Percentiles rank a stretch among this genome's conserved stretches.
These are phyloP conservation scores for Scaptomyza graminum DNA, from an alignment of 1,140 invertebrate genomes.

Conservation along the genomic window DNA sequence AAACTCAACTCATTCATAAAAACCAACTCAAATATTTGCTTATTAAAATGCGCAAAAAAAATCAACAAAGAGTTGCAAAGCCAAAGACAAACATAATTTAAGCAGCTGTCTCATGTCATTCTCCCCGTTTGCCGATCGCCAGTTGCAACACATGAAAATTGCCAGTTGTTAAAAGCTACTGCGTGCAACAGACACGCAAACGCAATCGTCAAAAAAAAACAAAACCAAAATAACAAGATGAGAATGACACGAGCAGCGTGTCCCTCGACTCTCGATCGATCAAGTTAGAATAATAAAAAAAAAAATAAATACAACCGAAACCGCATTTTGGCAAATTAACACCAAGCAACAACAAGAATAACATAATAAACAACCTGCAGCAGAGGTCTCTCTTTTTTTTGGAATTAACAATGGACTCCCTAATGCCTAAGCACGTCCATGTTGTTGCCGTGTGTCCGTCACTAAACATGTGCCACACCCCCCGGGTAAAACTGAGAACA, in stretches of 20 bases:
- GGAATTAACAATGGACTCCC: slow-evolving; percentile 44
- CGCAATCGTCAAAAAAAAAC: not conserved
- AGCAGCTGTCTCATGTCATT: slow-evolving; percentile 48
- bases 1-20: slow-evolving; percentile 63
- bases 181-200: slow-evolving; percentile 60
- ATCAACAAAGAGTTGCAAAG: slow-evolving; percentile 4
- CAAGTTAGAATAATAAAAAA: slow-evolving; percentile 49
- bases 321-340: slow-evolving; percentile 79
- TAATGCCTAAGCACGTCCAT: slow-evolving; percentile 78
- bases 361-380: slow-evolving; percentile 25
- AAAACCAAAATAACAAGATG: not conserved
- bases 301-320: slow-evolving; percentile 29
- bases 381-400: slow-evolving; percentile 28
- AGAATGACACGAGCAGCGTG: slow-evolving; percentile 48
- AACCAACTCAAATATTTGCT: slow-evolving; percentile 65
- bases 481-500: slow-evolving; percentile 21
- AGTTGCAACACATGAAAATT: slow-evolving; percentile 75
- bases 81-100: slow-evolving; percentile 44
- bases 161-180: slow-evolving; percentile 33
- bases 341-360: slow-evolving; percentile 38
- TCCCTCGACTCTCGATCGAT: slow-evolving; percentile 31
- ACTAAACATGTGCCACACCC: slow-evolving; percentile 73
- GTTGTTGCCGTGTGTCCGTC: slow-evolving; percentile 67
- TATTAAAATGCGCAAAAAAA: slow-evolving; percentile 48
- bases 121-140: slow-evolving; percentile 1